Evolutionary conservation across 1,140 invertebrate species (phyloP), one percentile per base, ranked within the genome.

Genomic region (Aphelinus certus): DNA sequence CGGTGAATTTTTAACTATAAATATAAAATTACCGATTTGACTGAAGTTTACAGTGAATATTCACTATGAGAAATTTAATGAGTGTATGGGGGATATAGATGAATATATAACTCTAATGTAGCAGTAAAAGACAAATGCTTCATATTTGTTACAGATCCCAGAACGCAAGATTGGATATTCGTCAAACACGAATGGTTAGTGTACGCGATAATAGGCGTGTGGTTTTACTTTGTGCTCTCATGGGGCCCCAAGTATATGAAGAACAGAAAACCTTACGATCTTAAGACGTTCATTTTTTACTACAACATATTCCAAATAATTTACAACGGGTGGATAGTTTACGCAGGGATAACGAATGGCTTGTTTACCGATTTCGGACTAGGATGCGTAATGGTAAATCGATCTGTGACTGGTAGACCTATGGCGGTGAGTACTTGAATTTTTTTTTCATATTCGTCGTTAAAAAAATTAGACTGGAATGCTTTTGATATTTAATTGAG

Each of bases 231-330:
- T 76, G 89, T 91, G 5, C 83, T 88, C 71, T 83, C 83, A 72
- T 79, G 87, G 10, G 91, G 91, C 26, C 91, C 90, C 53, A 80
- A 81, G 57, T 87, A 84, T 73, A 93, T 93, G 92, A 86, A 90
- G 80, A 84, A 90, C 67, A 79, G 88, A 70, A 84, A 90, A 82
- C 88, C 93, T 49, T 90, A 90, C 77, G 83, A 89, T 55, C 83
- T 92, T 10, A 89, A 90, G 78, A 82, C 79, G 63, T 78, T 90
- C 26, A 88, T 92, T 65, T 86, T 89, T 70, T 83, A 84, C 45
- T 94, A 93, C 81, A 93, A 93, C 81, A 83, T 91, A 71, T 84
- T 89, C 77, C 89, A 92, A 82, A 88, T 90, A 7, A 26, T 90
- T 5, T 81, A 88, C 53, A 90, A 90, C 81, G 77, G 80, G 3